A percentile compares a stretch with the other conserved stretches of the same genome.
Evolutionary conservation across 2,113 vertebrate genomes (phyloP).

Genomic region (Anas platyrhynchos): DNA sequence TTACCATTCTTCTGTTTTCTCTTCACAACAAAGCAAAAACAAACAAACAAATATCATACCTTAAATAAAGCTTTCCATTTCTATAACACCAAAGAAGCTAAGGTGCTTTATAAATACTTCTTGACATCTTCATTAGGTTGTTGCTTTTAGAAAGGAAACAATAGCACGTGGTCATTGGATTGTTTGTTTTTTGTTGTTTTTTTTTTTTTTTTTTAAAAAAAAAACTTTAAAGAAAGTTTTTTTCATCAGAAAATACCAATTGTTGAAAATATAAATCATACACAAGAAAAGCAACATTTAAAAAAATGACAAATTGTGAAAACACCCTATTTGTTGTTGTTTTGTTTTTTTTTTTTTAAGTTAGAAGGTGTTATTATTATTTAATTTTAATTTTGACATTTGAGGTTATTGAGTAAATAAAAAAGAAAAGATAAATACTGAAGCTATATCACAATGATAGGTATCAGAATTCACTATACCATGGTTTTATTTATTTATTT

Average conservation of each 20-base stretch:
- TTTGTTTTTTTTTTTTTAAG: not conserved
- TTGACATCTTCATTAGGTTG: not conserved
- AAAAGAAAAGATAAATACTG: not conserved
- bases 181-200: not conserved
- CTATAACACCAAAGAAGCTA: not conserved
- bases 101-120: not conserved
- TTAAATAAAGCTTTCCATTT: not conserved
- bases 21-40: not conserved
- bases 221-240: not conserved
- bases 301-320: not conserved
- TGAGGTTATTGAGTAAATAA: not conserved
- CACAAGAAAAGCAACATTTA: not conserved
- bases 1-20: not conserved
- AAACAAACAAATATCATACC: no score
- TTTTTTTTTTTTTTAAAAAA: no score
- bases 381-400: not conserved
- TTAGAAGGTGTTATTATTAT: not conserved
- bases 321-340: not conserved
- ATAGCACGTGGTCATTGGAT: not conserved
- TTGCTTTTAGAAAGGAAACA: not conserved
- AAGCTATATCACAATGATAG: not conserved
- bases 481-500: not conserved
- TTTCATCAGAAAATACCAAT: not conserved
- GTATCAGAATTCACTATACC: not conserved
- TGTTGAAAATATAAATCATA: not conserved